Conservation (phyloP, 1,140 invertebrate species). For the Listronotus bonariensis region DNA sequence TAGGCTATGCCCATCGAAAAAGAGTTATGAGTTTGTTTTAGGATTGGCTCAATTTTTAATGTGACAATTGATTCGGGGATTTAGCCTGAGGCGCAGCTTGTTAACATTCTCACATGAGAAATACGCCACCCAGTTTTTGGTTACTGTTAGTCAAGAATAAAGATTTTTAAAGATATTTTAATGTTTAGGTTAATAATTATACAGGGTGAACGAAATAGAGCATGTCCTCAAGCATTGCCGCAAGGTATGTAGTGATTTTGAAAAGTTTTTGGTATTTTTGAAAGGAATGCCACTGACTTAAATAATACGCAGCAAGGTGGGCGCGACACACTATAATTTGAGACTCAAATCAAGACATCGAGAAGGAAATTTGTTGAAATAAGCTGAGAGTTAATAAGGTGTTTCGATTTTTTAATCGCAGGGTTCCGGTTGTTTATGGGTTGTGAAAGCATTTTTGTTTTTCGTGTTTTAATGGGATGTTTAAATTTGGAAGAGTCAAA, state of each 20-base stretch:
- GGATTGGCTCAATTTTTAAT: slow-evolving; percentile 8
- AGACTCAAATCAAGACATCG: slow-evolving; percentile 20
- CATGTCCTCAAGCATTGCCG: too few relatives aligned
- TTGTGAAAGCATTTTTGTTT: too few relatives aligned
- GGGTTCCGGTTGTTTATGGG: too few relatives aligned
- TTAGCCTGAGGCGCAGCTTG: not conserved
- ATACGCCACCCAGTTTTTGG: not conserved
- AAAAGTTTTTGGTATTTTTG: too few relatives aligned
- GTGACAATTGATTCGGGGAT: slow-evolving; percentile 8
- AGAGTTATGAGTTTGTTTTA: slow-evolving; percentile 16
- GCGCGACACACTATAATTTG: slow-evolving; percentile 20
- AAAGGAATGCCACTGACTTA: slow-evolving; percentile 1
- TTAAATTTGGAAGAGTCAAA: too few relatives aligned
- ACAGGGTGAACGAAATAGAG: not conserved
- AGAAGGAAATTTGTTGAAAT: slow-evolving; percentile 24
- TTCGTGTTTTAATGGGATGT: too few relatives aligned
- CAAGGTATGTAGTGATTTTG: too few relatives aligned
- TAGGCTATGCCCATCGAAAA: not conserved
- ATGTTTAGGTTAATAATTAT: not conserved
- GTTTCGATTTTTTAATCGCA: too few relatives aligned
- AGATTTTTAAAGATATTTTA: too few relatives aligned
- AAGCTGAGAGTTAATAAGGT: slow-evolving; percentile 15
- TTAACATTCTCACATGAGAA: not conserved
- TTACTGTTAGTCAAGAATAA: too few relatives aligned
- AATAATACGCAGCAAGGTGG: not conserved